Conservation (phyloP, 53 echinoderm and acorn worm species). For the Actinopyga echinites region DNA sequence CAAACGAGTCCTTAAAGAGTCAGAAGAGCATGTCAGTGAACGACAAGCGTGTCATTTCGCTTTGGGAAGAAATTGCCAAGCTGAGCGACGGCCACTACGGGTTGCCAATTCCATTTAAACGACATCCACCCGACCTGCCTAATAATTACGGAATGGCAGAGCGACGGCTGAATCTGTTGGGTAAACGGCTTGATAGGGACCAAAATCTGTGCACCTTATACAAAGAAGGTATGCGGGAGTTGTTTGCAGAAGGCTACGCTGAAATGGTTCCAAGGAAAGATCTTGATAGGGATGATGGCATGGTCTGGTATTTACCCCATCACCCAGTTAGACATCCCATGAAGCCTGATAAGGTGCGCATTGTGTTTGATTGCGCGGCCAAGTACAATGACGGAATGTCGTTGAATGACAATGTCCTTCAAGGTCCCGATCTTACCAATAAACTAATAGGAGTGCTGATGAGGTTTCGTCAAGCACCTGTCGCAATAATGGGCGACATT, state of each 20-base stretch:
- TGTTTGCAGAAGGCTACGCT: too few relatives aligned
- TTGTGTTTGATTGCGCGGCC: slow-evolving; percentile 5
- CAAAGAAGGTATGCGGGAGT: too few relatives aligned
- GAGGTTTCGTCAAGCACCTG: slow-evolving; percentile 43
- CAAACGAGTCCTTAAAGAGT: too few relatives aligned
- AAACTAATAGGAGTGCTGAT: slow-evolving; percentile 38
- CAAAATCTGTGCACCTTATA: not conserved
- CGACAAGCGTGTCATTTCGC: not conserved
- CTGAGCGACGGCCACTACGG: not conserved
- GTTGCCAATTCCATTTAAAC: not conserved
- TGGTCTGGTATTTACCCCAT: slow-evolving; percentile 46
- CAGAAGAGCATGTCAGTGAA: not conserved
- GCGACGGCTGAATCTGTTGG: not conserved
- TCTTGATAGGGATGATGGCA: too few relatives aligned
- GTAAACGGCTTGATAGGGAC: not conserved
- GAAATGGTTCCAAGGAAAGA: too few relatives aligned
- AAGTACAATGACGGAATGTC: slow-evolving; percentile 13
- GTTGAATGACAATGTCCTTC: slow-evolving; percentile 37
- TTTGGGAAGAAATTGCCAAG: not conserved
- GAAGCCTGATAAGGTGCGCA: not conserved
- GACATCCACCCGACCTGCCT: not conserved
- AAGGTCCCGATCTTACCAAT: slow-evolving; percentile 64
- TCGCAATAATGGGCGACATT: slow-evolving; percentile 59
- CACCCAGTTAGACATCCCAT: slow-evolving; percentile 24
- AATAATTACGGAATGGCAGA: not conserved